Evolutionary conservation across 1,140 invertebrate species (phyloP), one percentile per base, ranked within the genome.

Genomic region (Rhagoletis pomonella): DNA sequence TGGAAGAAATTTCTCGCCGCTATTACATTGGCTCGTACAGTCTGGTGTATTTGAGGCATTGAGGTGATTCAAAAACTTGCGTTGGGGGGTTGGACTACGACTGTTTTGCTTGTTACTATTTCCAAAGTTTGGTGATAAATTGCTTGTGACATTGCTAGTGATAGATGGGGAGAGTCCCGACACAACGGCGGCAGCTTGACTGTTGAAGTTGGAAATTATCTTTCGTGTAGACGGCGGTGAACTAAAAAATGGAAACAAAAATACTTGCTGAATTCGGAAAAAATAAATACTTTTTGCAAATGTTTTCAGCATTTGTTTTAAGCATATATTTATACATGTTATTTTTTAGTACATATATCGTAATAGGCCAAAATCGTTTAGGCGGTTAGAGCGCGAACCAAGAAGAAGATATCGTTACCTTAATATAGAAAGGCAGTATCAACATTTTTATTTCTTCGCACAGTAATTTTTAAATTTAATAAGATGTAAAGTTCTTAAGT

Each of bases 21-120:
- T 86, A 9, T 62, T 86, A 50, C 47, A 29, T 59, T 59, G 55
- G 59, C 29, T 59, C 5, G 65, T 73, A 81, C 64, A 64, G n/a
- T 19, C 73, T 88, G 50, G 73, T 39, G 42, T 65, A 19, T 44
- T 89, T 77, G 47, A 65, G 47, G 29, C 55, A 62, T 67, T 86
- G n/a, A 86, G 87, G 17, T 88, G 86, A 64, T 91, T 92, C 4
- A 90, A 86, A 89, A 90, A 92, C 44, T 92, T 92, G 29, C 90
- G 91, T 84, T 92, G 91, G 0, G 94, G 94, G n/a, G 94, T 95
- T 10, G 94, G 94, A 89, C 94, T 95, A 89, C 94, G 94, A 64
- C 94, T 94, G 88, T 93, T 93, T 89, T 94, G 94, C 87, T 92
- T 94, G 3, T 87, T 89, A n/a, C 89, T 88, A 44, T 88, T 60